A percentile compares a stretch with the other conserved stretches of the same genome.
These are phyloP conservation scores for Margarornis squamiger DNA, from an alignment of 2,797 vertebrate species.

Conservation along the genomic window DNA sequence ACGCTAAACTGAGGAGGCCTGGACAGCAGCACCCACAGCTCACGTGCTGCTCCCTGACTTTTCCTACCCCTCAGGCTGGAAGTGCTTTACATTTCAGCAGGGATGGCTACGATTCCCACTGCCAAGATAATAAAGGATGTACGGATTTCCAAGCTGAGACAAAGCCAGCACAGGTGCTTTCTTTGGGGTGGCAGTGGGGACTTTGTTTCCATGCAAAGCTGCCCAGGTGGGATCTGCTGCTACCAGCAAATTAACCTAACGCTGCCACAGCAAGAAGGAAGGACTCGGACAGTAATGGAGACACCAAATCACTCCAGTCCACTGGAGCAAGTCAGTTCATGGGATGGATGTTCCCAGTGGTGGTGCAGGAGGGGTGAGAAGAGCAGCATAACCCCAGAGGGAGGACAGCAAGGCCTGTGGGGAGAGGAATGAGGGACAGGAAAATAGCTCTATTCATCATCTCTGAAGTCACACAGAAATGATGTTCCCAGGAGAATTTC, in stretches of 20 bases:
- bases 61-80: neutral
- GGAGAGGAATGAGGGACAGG: neutral
- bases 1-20: accelerated
- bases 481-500: too few species aligned
- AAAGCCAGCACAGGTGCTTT: neutral
- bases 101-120: neutral
- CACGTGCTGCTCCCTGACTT: neutral
- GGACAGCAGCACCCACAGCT: neutral
- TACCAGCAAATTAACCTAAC: neutral
- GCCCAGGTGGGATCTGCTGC: accelerated
- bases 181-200: accelerated
- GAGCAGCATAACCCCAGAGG: neutral
- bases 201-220: neutral
- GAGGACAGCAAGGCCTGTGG: neutral
- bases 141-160: neutral
- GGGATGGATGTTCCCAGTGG: neutral
- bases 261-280: neutral
- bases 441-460: neutral
- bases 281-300: neutral
- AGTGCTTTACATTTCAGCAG: neutral
- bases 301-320: neutral
- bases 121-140: neutral
- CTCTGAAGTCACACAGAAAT: too few species aligned
- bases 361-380: neutral
- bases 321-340: neutral